These are phyloP conservation scores for Drosophila parvula DNA, from an alignment of 1,140 invertebrate species.

Conservation along the genomic window DNA sequence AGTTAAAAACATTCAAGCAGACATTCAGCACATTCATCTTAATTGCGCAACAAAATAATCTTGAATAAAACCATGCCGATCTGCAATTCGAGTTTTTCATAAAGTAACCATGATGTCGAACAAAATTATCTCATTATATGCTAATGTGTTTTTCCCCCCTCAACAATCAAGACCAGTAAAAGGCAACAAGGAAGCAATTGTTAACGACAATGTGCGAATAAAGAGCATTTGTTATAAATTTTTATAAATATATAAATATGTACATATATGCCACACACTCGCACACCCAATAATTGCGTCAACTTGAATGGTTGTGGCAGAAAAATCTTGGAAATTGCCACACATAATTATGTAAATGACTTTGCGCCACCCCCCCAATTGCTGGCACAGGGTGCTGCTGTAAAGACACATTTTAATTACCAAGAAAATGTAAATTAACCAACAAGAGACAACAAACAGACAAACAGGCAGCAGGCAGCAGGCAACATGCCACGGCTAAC, in stretches of 20 bases:
- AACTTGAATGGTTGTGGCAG: constrained; percentile 36
- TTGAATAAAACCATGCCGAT: not conserved
- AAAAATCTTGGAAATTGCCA: constrained; percentile 78
- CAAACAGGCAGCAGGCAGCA: constrained; percentile 21
- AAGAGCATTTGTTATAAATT: constrained; percentile 52
- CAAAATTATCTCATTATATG: constrained; percentile 26
- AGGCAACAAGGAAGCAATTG: constrained; percentile 16
- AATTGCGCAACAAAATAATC: constrained; percentile 7
- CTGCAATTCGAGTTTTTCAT: constrained; percentile 1
- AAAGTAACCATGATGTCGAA: constrained; percentile 4
- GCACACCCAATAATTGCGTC: constrained; percentile 34
- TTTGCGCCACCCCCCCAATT: constrained; percentile 27
- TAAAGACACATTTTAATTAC: constrained; percentile 76
- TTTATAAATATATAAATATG: constrained; percentile 56
- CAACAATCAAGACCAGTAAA: constrained; percentile 45
- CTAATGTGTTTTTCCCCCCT: constrained; percentile 9
- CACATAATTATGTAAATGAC: constrained; percentile 80
- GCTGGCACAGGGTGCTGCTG: constrained; percentile 12
- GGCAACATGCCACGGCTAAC: constrained; percentile 42
- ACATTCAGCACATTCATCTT: not conserved
- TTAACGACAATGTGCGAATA: constrained; percentile 28
- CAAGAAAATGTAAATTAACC: constrained; percentile 81
- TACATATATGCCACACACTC: constrained; percentile 52
- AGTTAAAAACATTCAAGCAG: not conserved
- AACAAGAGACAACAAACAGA: constrained; percentile 73